phyloP scores from a whole-genome alignment of 2,888 invertebrate genomes.

The Thera britannica region DNA sequence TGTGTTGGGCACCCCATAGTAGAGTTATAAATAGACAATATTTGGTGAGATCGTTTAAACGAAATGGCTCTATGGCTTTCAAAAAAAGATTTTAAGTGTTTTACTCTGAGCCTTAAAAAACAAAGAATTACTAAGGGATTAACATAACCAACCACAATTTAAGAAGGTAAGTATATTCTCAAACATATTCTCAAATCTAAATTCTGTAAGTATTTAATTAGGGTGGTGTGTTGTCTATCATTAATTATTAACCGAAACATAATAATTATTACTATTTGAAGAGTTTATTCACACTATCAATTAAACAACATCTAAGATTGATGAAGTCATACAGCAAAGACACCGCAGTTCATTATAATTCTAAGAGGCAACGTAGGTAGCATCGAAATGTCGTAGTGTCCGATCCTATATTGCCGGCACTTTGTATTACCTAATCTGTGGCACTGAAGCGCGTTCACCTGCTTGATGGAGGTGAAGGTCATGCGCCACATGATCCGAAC shows the following conservation, averaged over 20 bases:
- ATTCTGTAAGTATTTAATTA: background rate
- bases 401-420: conserved; percentile 9
- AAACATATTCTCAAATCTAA: background rate
- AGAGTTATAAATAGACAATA: conserved; percentile 21
- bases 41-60: background rate
- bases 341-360: conserved; percentile 13
- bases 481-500: conserved; percentile 61
- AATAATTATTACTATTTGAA: background rate
- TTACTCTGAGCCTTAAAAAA: too few species aligned
- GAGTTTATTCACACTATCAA: background rate
- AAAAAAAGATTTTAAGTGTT: too few species aligned
- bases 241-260: background rate
- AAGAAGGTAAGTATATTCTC: too few species aligned
- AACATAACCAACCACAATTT: too few species aligned
- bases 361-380: conserved; percentile 8
- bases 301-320: conserved; percentile 6
- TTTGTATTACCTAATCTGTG: conserved; percentile 18
- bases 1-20: conserved; percentile 9
- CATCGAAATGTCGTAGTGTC: conserved; percentile 18
- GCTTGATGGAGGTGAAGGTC: conserved; percentile 80
- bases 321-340: background rate
- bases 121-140: too few species aligned
- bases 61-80: too few species aligned
- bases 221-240: background rate
- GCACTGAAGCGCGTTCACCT: conserved; percentile 68